Evolutionary conservation across 2,888 invertebrate species (phyloP), one percentile per base, ranked within the genome.

Genomic region (Bursaphelenchus okinawaensis): DNA sequence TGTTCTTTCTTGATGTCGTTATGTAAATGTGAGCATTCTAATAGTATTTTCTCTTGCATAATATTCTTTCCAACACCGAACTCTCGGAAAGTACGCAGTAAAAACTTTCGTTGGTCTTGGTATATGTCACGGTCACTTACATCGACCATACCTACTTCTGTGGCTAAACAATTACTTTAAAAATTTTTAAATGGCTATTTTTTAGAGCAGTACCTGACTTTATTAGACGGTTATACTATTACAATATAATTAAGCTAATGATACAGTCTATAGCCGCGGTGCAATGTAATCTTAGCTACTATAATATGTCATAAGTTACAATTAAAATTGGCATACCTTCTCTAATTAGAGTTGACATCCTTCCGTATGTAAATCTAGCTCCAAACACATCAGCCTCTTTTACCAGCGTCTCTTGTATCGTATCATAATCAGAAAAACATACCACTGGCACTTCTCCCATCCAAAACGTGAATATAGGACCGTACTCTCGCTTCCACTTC

Each of bases 391-490:
- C 40, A 3, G 40, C 40, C 40, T 40, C 40, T 4, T 40, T 40
- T 12, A 40, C 40, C 40, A 40, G n/a, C 6, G 40, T 40, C 6
- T 40, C 40, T 40, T 40, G 40, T 16, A 40, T 40, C 40, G 40
- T 40, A 40, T 40, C 40, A n/a, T 40, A 40, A 4, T 40, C 40
- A 4, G 40, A 12, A 54, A 54, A 54, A 4, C 24, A 23, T 19
- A 54, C 54, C 27, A 54, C 54, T 12, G 54, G 54, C 2, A 26
- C 54, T 26, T 26, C 54, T 54, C 54, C 54, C 27, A 26, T 23
- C 54, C 54, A 54, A 6, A 54, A 54, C 6, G 54, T 54, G 27
- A 26, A 54, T n/a, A 54, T 54, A n/a, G 54, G 54, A 1, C 54
- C 54, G 6, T 16, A 54, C 6, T 54, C 24, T 54, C 19, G 12